A percentile compares a stretch with the other conserved stretches of the same genome.
Evolutionary conservation across 2,113 vertebrate genomes (phyloP).

Genomic region (Tupaia tana): DNA sequence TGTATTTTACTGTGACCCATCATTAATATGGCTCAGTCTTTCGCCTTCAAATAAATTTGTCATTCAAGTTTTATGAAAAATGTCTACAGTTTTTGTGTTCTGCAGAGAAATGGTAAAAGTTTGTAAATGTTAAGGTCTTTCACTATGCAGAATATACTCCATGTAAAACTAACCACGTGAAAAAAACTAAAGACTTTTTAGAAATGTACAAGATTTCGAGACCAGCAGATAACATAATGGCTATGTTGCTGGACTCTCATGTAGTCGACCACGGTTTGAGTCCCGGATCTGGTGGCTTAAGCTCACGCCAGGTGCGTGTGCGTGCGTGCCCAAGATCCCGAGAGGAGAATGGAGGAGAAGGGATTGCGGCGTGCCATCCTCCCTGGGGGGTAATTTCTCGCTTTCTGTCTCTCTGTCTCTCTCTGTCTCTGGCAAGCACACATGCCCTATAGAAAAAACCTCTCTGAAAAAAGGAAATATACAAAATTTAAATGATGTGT

Average conservation of each 20-base stretch:
- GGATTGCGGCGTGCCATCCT: no score
- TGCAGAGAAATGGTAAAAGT: slow-evolving; percentile 8
- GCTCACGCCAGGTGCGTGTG: no score
- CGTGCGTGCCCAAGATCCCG: no score
- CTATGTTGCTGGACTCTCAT: no score
- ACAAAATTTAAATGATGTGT: slow-evolving; percentile 2
- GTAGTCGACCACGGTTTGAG: no score
- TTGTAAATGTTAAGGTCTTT: neutral
- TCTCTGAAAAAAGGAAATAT: neutral
- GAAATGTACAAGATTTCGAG: slow-evolving; percentile 45
- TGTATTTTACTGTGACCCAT: neutral
- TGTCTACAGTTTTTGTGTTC: neutral
- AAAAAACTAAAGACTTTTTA: neutral
- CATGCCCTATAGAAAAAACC: no score
- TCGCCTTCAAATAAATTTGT: neutral
- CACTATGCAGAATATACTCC: neutral
- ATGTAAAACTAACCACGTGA: slow-evolving; percentile 22
- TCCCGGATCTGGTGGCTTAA: no score
- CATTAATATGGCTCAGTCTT: neutral
- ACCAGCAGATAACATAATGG: no score
- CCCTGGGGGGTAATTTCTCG: no score
- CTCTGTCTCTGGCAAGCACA: no score
- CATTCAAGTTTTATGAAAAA: slow-evolving; percentile 45
- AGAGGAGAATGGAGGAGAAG: no score
- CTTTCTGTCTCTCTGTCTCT: no score